Conservation (phyloP, 2,113 vertebrate species). For the Heteronetta atricapilla region DNA sequence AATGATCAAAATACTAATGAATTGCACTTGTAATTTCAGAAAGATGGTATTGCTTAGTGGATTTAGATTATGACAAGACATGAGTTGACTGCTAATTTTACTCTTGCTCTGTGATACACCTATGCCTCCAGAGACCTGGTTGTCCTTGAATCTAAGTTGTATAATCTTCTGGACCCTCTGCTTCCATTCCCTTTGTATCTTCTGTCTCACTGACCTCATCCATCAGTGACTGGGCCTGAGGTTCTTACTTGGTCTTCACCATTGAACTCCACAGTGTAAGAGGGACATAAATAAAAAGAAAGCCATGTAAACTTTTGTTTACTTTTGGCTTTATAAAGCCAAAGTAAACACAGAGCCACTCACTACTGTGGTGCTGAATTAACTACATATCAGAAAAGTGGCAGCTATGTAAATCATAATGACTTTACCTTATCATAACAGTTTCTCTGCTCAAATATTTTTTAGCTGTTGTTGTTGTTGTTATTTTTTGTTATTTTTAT, state of each 20-base stretch:
- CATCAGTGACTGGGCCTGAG: background rate
- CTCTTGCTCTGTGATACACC: background rate
- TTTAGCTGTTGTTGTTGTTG: background rate
- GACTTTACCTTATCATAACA: background rate
- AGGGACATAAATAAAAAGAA: background rate
- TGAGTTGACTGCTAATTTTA: background rate
- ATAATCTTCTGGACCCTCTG: background rate
- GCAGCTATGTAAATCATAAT: rapidly evolving
- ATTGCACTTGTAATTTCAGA: background rate
- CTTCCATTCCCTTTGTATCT: background rate
- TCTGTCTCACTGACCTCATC: background rate
- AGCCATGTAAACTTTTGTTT: background rate
- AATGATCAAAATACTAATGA: background rate
- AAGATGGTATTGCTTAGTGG: background rate
- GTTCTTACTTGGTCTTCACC: background rate
- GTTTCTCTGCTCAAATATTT: background rate
- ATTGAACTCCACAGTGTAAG: background rate
- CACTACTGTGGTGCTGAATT: background rate
- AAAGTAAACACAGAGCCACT: background rate
- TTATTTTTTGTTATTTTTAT: background rate
- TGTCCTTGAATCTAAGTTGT: background rate
- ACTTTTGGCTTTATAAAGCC: no score
- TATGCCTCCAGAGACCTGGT: background rate
- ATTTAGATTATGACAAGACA: background rate
- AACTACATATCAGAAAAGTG: background rate